Base-by-base conservation (phyloP, 2,113 vertebrate genomes). In the Onychostruthus taczanowskii region DNA sequence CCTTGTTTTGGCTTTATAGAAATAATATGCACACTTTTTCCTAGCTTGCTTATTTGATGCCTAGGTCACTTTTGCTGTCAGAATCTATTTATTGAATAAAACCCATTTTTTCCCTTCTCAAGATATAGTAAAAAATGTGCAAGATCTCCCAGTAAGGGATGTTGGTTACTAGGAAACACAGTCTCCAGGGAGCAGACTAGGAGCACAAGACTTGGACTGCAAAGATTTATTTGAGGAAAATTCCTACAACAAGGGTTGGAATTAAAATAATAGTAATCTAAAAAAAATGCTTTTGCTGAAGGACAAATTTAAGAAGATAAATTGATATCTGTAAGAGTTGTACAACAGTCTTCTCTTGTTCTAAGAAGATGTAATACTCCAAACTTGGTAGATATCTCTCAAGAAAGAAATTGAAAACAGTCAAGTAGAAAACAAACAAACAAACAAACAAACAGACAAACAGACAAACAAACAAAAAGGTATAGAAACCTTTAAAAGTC, bases 51-150 rank as follows among this genome's bases (percentile, higher is more conserved):
- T 90, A 19, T 94, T 95, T 93, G 81, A 95, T 0, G 15, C 79
- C 50, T 95, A 66, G 87, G 85, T 93, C 76, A 90, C 84, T 97
- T 96, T 93, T 69, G 66, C 85, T 94, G 84, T 97, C 95, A 96
- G 55, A 93, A 84, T 89, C 58, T 94, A 92, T 94, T 93, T 95
- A 85, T 88, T 93, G 81, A 95, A 94, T 77, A 95, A 94, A 97
- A 69, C 49, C 9, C 31, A 31, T 69, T 88, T 97, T 72, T 87
- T 17, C 24, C 79, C 17, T 72, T 78, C 92, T 93, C 93, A 77
- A 90, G 84, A 77, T 58, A 61, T 33, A 95, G 90, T 91, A 62
- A 94, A 96, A 94, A 97, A 89, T 92, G 46, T 79, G 62, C 55
- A 84, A 72, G 41, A 55, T 21, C 88, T 97, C 86, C 70, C 69